Evolutionary conservation across 2,888 invertebrate species (phyloP), one percentile per base, ranked within the genome.

Genomic region (Orthosia incerta): DNA sequence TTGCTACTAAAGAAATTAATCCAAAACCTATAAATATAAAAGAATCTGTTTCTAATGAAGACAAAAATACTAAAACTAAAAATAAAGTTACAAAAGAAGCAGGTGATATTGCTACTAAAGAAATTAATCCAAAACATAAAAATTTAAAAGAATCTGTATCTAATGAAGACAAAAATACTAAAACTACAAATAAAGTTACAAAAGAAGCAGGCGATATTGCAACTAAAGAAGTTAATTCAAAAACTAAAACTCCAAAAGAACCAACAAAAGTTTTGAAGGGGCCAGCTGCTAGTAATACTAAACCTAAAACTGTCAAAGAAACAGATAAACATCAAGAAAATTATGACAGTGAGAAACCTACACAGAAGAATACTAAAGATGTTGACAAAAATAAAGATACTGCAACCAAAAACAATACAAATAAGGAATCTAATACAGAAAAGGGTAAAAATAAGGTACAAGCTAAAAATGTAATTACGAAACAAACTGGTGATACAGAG

Each of bases 1-100:
- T 18, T 46, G 11, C 12, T 65, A 9, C 69, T 7, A 83, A 78
- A 69, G 76, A 69, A 31, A 57, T n/a, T n/a, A n/a, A n/a, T n/a
- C n/a, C n/a, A n/a, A 71, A 63, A 23, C n/a, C 66, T 15, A 79
- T 70, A 55, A 77, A 68, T 55, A 20, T 20, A 11, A 76, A 79
- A 59, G 76, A 57, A 31, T 45, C 51, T 31, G 23, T n/a, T 7
- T 4, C 31, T 4, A 16, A 60, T 60, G 46, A 50, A 20, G 56
- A 16, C 20, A 71, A 66, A 61, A 53, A 46, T 9, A 20, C 1
- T n/a, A 64, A 71, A 20, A 9, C 15, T 12, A 72, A 75, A 51
- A 69, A 45, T 31, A 63, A 79, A 50, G 20, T 39, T 3, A 2
- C 18, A 0, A 76, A 70, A 0, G 66, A 64, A 26, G 9, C 18